Evolutionary conservation across 2,797 vertebrate genomes (phyloP).

Genomic region (Crypturellus tataupa): DNA sequence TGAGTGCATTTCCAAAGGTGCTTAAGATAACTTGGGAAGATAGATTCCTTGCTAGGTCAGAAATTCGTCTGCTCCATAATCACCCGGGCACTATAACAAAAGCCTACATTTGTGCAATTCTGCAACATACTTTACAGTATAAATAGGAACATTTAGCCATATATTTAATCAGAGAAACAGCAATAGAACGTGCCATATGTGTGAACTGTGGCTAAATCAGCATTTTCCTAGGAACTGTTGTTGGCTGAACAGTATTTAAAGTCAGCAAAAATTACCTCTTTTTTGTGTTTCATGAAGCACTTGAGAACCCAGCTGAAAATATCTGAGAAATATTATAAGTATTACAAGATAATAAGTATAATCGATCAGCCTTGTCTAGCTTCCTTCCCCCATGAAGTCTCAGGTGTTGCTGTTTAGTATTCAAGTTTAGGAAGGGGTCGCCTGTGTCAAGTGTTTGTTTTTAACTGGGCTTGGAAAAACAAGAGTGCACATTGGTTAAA

Average conservation of each 20-base stretch:
- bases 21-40: not conserved
- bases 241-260: not conserved
- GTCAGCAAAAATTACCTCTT: not conserved
- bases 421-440: not conserved
- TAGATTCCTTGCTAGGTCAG: rapidly evolving
- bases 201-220: conserved; percentile 7
- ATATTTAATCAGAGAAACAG: conserved; percentile 7
- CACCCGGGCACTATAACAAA: not conserved
- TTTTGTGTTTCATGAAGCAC: not conserved
- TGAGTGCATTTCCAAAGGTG: not conserved
- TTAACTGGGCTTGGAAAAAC: not conserved
- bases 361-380: not conserved
- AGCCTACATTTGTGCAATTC: rapidly evolving
- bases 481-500: not conserved
- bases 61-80: not conserved
- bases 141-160: not conserved
- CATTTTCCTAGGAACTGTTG: not conserved
- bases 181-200: not conserved
- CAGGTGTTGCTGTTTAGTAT: not conserved
- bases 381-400: not conserved
- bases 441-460: not conserved
- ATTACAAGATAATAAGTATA: too few species aligned
- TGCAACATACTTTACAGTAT: not conserved
- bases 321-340: not conserved
- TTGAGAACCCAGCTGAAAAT: conserved; percentile 1